Evolutionary conservation across 1,140 invertebrate genomes (phyloP).

Genomic region (Penaeus indicus): DNA sequence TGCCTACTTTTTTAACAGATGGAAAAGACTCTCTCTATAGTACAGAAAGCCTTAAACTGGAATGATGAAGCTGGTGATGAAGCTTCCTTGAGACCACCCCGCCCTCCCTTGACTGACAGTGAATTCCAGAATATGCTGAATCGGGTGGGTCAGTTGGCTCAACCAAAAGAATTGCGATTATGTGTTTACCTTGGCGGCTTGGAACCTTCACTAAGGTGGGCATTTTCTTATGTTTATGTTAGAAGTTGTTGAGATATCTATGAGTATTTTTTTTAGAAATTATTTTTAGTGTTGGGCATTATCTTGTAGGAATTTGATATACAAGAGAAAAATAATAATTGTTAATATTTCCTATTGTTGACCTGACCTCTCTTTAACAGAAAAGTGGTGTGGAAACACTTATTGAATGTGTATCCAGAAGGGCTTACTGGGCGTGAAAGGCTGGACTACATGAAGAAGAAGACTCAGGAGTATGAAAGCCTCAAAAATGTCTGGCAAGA

Average conservation of each 20-base stretch:
- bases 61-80: conserved; percentile 68
- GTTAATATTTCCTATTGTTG: not conserved
- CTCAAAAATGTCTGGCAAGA: conserved; percentile 81
- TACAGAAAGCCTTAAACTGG: conserved; percentile 87
- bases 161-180: conserved; percentile 86
- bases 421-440: conserved; percentile 90
- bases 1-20: conserved; percentile 74
- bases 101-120: conserved; percentile 86
- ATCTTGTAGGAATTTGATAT: no score
- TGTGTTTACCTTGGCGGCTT: conserved; percentile 90
- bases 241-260: no score
- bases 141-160: conserved; percentile 87
- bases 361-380: conserved; percentile 70
- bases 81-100: conserved; percentile 75
- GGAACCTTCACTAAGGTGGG: conserved; percentile 81
- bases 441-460: conserved; percentile 93
- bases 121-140: conserved; percentile 95
- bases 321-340: not conserved
- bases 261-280: not conserved
- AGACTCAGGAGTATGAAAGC: conserved; percentile 88
- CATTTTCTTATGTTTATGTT: not conserved
- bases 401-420: conserved; percentile 95
- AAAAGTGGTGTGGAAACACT: conserved; percentile 96
- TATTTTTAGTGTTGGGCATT: no score
- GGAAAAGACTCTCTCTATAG: conserved; percentile 87